Base-by-base conservation (phyloP, 2,888 invertebrate genomes). In the Abrostola tripartita region DNA sequence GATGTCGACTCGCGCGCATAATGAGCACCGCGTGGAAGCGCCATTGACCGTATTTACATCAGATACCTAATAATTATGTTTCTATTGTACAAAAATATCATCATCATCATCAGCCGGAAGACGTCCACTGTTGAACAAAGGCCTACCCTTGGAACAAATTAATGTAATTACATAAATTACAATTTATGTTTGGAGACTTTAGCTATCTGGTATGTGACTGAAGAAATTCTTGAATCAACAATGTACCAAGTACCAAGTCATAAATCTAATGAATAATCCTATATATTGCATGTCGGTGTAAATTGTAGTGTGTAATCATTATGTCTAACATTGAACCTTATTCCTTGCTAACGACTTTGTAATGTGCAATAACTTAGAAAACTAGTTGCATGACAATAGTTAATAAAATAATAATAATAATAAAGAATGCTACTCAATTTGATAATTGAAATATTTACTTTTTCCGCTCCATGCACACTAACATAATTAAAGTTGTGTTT, bases 1-100 rank as follows among this genome's bases (percentile, higher is more conserved):
- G 79, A 79, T 71, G 78, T 80, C 66, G 65, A 65, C 59, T 65
- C 62, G 53, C 51, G 61, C 76, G 71, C 74, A 76, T 79, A 78
- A 76, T 74, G 81, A 80, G 50, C 44, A 71, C 68, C 81, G 76
- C 73, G 81, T 63, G 67, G 70, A 70, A 55, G 51, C 58, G 50
- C 59, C 49, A 38, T 47, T 38, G 56, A 38, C 40, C 49, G 55
- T 66, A 68, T 66, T 66, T 58, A 65, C 65, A 68, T 54, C n/a
- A 35, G 40, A 10, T 50, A 61, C 14, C 61, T 10, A 56, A 61
- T 64, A 54, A 52, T 12, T 36, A 14, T 53, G 7, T 40, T 35
- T 5, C 9, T 49, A 11, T 7, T 14, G 7, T 14, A 47, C 24
- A 5, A 24, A 9, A 47, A 47, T 24, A 24, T n/a, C n/a, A 41